Evolutionary conservation across 2,113 vertebrate species (phyloP).

Genomic region (Erythrolamprus reginae): DNA sequence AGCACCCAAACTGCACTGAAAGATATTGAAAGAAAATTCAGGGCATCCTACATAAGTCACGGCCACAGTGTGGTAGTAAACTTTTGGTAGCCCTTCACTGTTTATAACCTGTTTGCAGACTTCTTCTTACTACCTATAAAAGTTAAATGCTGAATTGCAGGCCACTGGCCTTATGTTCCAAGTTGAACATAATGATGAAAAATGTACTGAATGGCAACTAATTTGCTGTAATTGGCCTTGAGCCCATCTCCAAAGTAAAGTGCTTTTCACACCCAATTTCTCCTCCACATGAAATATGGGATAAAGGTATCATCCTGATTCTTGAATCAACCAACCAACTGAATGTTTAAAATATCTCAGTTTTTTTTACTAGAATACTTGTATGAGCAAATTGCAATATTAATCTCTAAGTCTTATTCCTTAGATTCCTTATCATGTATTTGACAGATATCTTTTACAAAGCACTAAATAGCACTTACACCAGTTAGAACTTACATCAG

Average conservation of each 20-base stretch:
- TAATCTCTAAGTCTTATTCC: not conserved
- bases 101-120: not conserved
- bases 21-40: too few species aligned
- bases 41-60: too few species aligned
- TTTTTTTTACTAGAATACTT: not conserved
- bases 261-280: not conserved
- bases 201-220: not conserved
- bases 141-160: not conserved
- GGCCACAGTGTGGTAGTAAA: too few species aligned
- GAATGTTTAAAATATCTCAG: not conserved
- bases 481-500: not conserved
- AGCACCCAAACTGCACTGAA: too few species aligned
- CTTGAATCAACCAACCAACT: not conserved
- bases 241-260: not conserved
- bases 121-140: not conserved
- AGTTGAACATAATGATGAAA: not conserved
- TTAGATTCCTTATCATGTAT: not conserved
- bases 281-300: not conserved
- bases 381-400: not conserved
- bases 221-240: not conserved
- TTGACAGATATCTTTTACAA: not conserved
- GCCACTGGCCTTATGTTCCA: not conserved
- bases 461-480: not conserved
- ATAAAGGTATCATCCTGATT: not conserved
- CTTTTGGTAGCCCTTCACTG: too few species aligned